Conservation (phyloP, 2,797 vertebrate species). For the Gouania willdenowi region DNA sequence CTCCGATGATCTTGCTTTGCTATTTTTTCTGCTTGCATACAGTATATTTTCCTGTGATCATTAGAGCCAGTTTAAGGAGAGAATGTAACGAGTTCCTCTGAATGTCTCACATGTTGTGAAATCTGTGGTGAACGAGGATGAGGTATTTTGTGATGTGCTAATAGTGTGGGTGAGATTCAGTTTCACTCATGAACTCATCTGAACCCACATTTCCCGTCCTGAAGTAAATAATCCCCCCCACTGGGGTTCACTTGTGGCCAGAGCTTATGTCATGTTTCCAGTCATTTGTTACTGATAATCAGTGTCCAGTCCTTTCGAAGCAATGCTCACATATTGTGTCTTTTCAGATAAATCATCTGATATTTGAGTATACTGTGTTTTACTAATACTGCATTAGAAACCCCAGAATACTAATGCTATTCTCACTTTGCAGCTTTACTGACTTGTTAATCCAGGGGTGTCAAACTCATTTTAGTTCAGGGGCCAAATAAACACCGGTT, state of each 20-base stretch:
- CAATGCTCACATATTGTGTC: neutral
- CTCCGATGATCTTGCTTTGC: too few relatives aligned
- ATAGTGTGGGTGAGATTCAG: neutral
- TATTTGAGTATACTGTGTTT: conserved; percentile 10
- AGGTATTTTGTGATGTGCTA: neutral
- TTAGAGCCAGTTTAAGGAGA: too few relatives aligned
- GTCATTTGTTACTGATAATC: conserved; percentile 1
- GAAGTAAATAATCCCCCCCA: neutral
- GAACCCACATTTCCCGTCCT: conserved; percentile 8
- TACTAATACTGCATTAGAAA: conserved; percentile 13
- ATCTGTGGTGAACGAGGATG: neutral
- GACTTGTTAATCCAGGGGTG: conserved; percentile 43
- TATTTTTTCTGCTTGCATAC: too few relatives aligned
- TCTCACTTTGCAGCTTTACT: conserved; percentile 56
- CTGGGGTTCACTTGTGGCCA: neutral
- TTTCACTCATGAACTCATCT: conserved; percentile 15
- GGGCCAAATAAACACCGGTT: too few relatives aligned
- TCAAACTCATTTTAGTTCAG: too few relatives aligned
- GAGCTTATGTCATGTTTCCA: conserved; percentile 17
- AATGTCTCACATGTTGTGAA: neutral
- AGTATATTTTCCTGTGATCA: too few relatives aligned
- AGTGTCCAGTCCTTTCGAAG: too few relatives aligned
- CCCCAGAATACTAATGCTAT: conserved; percentile 21
- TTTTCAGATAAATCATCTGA: too few relatives aligned
- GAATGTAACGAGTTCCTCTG: neutral